Percentiles rank a stretch among this genome's conserved stretches.
phyloP scores from a whole-genome alignment of 2,888 invertebrate species.

The Drosophila limbata region DNA sequence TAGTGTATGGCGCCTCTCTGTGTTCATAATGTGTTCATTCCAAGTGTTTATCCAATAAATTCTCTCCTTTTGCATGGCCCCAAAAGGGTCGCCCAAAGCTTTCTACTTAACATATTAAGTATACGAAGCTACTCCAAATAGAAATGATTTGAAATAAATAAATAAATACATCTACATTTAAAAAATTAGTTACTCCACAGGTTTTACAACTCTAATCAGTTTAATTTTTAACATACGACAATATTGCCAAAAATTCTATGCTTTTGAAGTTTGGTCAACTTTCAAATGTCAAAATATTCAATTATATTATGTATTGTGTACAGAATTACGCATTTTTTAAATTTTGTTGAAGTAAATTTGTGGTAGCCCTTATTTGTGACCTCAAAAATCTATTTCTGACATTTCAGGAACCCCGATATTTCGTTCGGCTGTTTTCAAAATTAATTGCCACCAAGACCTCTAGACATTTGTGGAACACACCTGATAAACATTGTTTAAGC shows the following conservation, averaged over 20 bases:
- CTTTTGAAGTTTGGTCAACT: not conserved
- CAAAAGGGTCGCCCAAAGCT: slow-evolving; percentile 8
- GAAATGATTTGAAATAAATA: slow-evolving; percentile 11
- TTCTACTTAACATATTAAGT: slow-evolving; percentile 25
- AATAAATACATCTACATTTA: slow-evolving; percentile 16
- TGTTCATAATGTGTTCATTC: slow-evolving; percentile 70
- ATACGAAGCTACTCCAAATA: slow-evolving; percentile 3
- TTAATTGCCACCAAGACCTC: not conserved
- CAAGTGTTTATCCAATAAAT: slow-evolving; percentile 68
- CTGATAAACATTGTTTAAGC: not conserved
- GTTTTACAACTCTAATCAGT: not conserved
- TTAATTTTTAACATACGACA: not conserved
- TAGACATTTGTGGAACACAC: not conserved
- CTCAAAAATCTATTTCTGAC: too few species aligned
- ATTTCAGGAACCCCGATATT: too few species aligned
- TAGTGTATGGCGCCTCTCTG: slow-evolving; percentile 25
- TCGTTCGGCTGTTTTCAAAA: too few species aligned
- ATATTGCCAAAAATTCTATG: too few species aligned
- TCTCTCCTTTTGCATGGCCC: slow-evolving; percentile 11
- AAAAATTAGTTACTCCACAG: not conserved
- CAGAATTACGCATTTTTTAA: too few species aligned
- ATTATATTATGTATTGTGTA: too few species aligned
- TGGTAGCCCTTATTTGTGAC: not conserved
- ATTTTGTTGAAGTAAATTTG: not conserved
- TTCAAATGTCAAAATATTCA: not conserved